Evolutionary conservation across 1,140 invertebrate genomes (phyloP).

Genomic region (Aphaenogaster ashmeadi): DNA sequence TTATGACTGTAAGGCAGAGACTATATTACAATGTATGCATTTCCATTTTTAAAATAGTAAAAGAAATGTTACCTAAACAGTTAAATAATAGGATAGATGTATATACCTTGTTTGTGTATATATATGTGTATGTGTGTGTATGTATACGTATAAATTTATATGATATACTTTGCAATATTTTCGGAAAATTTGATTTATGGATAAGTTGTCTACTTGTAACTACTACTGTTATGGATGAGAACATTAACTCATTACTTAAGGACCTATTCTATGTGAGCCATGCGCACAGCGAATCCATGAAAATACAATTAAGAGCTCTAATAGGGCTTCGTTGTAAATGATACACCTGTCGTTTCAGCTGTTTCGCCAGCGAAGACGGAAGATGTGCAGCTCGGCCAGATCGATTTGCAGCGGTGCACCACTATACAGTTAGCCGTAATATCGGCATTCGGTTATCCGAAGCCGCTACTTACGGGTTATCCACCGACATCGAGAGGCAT

Average conservation of each 20-base stretch:
- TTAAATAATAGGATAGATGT: no score
- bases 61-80: no score
- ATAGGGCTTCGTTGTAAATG: slow-evolving; percentile 40
- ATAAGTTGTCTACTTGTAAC: not conserved
- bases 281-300: slow-evolving; percentile 10
- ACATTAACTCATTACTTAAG: not conserved
- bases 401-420: slow-evolving; percentile 66
- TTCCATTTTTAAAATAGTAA: no score
- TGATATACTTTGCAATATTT: not conserved
- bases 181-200: not conserved
- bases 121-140: no score
- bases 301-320: slow-evolving; percentile 48
- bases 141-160: not conserved
- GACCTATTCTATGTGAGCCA: not conserved
- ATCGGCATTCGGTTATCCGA: slow-evolving; percentile 70
- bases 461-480: slow-evolving; percentile 69
- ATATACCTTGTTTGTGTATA: no score
- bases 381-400: slow-evolving; percentile 54
- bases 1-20: no score
- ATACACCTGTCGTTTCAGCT: slow-evolving; percentile 47
- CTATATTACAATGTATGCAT: no score
- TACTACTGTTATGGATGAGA: not conserved
- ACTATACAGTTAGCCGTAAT: slow-evolving; percentile 75
- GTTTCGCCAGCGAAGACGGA: slow-evolving; percentile 41
- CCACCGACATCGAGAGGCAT: slow-evolving; percentile 18